Percentiles rank a stretch among this genome's conserved stretches.
Evolutionary conservation across 2,113 vertebrate genomes (phyloP).

Genomic region (Strix aluco): DNA sequence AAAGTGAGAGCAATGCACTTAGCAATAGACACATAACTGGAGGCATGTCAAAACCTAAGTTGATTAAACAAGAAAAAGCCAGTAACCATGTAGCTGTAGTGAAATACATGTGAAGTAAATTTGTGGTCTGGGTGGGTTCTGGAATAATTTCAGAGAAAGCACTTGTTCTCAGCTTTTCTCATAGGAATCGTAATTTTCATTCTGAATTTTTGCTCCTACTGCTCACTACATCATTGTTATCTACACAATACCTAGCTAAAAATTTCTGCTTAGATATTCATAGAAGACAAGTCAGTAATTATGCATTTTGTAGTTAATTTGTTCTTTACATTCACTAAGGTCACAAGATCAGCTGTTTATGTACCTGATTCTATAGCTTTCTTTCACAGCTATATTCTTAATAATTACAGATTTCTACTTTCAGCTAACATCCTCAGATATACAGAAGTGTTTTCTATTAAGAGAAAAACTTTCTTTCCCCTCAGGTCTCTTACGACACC

Average conservation of each 20-base stretch:
- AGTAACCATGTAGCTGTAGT: neutral
- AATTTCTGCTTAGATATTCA: neutral
- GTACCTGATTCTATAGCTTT: neutral
- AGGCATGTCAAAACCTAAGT: neutral
- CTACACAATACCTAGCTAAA: neutral
- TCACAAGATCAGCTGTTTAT: neutral
- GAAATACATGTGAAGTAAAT: neutral
- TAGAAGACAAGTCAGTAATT: neutral
- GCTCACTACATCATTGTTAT: neutral
- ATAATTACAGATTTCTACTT: neutral
- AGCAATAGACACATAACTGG: neutral
- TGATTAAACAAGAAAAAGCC: neutral
- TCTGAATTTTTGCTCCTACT: neutral
- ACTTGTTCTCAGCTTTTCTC: neutral
- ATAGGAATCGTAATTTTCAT: neutral
- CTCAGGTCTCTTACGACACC: neutral
- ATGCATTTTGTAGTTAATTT: neutral
- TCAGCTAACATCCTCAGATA: neutral
- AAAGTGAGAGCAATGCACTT: neutral
- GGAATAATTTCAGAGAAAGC: neutral
- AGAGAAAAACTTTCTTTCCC: neutral
- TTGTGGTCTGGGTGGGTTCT: neutral
- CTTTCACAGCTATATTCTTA: neutral
- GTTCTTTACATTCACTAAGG: neutral
- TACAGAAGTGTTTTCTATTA: neutral